phyloP scores from a whole-genome alignment of 2,797 vertebrate genomes.

The Mormyrops attenuatus region DNA sequence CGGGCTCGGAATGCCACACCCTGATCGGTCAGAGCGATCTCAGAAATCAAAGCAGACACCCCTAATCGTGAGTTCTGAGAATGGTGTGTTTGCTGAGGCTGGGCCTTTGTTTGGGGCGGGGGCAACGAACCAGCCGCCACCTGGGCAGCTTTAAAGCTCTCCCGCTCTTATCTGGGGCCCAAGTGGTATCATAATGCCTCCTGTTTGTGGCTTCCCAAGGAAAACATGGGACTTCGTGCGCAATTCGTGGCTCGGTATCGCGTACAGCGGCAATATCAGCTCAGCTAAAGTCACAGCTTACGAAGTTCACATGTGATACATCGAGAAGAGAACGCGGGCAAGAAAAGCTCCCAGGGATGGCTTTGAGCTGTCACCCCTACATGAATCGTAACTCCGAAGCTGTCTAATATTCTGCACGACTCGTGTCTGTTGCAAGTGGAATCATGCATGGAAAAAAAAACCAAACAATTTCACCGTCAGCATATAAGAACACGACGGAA shows the following conservation, averaged over 20 bases:
- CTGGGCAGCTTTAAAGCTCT: not conserved
- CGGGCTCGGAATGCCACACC: not conserved
- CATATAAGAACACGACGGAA: not conserved
- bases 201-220: not conserved
- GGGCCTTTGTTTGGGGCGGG: not conserved
- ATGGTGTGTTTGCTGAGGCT: not conserved
- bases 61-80: not conserved
- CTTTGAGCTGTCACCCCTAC: not conserved
- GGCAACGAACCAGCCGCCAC: not conserved
- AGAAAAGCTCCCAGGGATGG: not conserved
- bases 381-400: not conserved
- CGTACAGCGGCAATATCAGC: not conserved
- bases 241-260: not conserved
- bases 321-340: not conserved
- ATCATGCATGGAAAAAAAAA: not conserved
- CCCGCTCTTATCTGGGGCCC: not conserved
- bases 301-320: not conserved
- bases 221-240: not conserved
- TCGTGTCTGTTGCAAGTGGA: not conserved
- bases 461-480: not conserved
- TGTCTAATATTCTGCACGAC: not conserved
- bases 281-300: not conserved
- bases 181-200: not conserved
- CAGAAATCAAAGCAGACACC: not conserved
- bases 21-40: not conserved